These are phyloP conservation scores for Falco cherrug DNA, from an alignment of 2,797 vertebrate genomes.

Conservation along the genomic window DNA sequence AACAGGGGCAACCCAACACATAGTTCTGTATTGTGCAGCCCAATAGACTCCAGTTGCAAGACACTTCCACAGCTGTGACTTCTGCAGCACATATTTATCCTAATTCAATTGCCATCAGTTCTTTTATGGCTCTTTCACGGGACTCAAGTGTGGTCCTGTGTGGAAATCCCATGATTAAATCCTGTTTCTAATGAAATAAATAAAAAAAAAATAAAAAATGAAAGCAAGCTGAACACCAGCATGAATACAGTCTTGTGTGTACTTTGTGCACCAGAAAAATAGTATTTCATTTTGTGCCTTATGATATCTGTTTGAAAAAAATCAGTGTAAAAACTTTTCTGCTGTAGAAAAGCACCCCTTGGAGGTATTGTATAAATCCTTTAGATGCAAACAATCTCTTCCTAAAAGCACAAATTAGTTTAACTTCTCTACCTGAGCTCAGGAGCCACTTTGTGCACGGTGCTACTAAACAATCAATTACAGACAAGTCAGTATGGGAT, in stretches of 20 bases:
- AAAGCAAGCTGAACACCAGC: neutral
- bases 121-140: neutral
- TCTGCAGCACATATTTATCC: neutral
- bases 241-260: neutral
- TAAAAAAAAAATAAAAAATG: neutral
- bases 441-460: neutral
- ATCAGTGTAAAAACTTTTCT: neutral
- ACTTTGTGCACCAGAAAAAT: neutral
- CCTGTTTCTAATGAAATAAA: neutral
- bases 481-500: neutral
- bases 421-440: neutral
- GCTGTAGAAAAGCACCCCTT: neutral
- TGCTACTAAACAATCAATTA: neutral
- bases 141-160: neutral
- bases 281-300: neutral
- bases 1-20: neutral
- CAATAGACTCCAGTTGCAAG: neutral
- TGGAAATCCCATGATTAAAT: neutral
- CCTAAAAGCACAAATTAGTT: neutral
- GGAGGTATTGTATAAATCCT: neutral
- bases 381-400: neutral
- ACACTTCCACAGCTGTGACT: neutral
- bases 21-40: neutral
- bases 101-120: neutral
- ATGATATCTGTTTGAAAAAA: neutral